phyloP scores from a whole-genome alignment of 1,140 invertebrate species.

The Meloidogyne hapla region DNA sequence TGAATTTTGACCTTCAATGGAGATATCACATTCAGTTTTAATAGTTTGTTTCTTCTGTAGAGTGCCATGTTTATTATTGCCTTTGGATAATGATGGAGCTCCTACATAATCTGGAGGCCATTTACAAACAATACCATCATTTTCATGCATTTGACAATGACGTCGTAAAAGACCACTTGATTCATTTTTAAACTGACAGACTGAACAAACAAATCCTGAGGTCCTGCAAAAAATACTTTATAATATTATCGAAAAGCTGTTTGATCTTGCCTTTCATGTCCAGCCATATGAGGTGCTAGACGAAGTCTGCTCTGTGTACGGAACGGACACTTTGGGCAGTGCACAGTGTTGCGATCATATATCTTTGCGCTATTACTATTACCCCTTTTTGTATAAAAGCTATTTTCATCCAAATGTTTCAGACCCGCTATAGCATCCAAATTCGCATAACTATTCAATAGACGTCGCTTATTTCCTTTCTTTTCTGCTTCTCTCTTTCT shows the following conservation, averaged over 20 bases:
- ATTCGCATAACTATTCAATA: slow-evolving; percentile 1
- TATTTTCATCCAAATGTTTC: background rate
- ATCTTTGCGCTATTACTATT: background rate
- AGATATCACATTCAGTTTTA: background rate
- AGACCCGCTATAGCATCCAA: background rate
- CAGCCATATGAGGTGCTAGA: slow-evolving; percentile 36
- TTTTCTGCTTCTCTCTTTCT: background rate
- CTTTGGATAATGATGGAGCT: slow-evolving; percentile 1
- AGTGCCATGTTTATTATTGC: background rate
- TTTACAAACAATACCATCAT: slow-evolving; percentile 8
- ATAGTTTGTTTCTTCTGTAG: background rate
- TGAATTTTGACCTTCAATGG: background rate
- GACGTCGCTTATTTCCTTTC: slow-evolving; percentile 10
- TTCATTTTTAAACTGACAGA: slow-evolving; percentile 42
- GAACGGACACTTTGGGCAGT: slow-evolving; percentile 42
- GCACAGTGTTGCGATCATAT: slow-evolving; percentile 33
- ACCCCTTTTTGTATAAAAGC: background rate
- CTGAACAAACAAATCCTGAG: slow-evolving; percentile 38
- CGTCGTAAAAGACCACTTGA: slow-evolving; percentile 33
- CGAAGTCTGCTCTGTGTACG: slow-evolving; percentile 37
- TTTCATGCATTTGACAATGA: slow-evolving; percentile 29
- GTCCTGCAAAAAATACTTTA: background rate
- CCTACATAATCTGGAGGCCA: slow-evolving; percentile 44
- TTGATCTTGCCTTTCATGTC: slow-evolving; percentile 27
- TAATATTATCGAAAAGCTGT: background rate